Evolutionary conservation across 2,888 invertebrate species (phyloP).

Genomic region (Empis livida): DNA sequence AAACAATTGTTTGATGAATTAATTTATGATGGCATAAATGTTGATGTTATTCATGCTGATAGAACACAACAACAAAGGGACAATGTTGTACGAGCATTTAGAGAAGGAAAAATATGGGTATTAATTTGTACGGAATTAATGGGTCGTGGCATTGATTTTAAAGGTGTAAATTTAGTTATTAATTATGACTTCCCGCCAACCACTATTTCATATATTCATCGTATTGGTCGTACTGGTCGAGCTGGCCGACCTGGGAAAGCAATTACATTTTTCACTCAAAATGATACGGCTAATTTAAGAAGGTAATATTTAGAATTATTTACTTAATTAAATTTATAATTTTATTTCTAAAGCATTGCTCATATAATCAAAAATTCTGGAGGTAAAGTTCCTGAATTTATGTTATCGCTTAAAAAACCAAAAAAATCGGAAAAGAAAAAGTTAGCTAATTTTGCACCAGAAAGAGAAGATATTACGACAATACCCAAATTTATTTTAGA

Average conservation of each 20-base stretch:
- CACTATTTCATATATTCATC: slow-evolving; percentile 80
- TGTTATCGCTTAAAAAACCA: slow-evolving; percentile 61
- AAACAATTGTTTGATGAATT: slow-evolving; percentile 84
- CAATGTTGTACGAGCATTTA: slow-evolving; percentile 79
- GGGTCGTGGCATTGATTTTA: slow-evolving; percentile 94
- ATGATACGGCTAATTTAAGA: slow-evolving; percentile 73
- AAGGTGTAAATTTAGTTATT: slow-evolving; percentile 88
- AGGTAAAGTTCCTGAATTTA: slow-evolving; percentile 83
- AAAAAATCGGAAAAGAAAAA: slow-evolving; percentile 47
- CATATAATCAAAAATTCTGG: slow-evolving; percentile 83
- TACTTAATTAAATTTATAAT: neutral
- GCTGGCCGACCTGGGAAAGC: slow-evolving; percentile 83
- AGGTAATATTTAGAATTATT: slow-evolving; percentile 44
- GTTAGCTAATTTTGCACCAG: slow-evolving; percentile 46
- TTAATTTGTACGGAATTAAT: slow-evolving; percentile 94
- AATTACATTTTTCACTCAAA: slow-evolving; percentile 86
- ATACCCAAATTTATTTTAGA: slow-evolving; percentile 24
- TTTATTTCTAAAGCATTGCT: slow-evolving; percentile 55
- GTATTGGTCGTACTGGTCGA: slow-evolving; percentile 80
- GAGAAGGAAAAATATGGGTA: slow-evolving; percentile 88
- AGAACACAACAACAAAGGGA: slow-evolving; percentile 81
- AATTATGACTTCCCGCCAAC: slow-evolving; percentile 96
- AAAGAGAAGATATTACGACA: slow-evolving; percentile 54
- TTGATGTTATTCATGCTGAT: slow-evolving; percentile 88
- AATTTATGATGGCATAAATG: slow-evolving; percentile 82